Conservation (phyloP, 2,797 vertebrate species). For the Chelmon rostratus region DNA sequence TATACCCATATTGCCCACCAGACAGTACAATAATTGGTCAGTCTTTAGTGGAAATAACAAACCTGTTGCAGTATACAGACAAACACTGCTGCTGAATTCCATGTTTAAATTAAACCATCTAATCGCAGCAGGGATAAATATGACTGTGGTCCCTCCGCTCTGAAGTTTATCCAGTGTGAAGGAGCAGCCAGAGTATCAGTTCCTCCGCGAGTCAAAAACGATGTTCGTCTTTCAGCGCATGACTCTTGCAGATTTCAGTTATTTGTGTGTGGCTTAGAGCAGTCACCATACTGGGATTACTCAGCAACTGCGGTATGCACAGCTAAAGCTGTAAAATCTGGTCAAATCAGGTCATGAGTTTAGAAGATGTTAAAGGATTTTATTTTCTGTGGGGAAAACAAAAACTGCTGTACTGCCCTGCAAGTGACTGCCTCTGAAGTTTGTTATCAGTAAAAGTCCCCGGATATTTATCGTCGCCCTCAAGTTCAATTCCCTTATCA, state of each 20-base stretch:
- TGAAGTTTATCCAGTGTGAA: slow-evolving; percentile 38
- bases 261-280: slow-evolving; percentile 41
- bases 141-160: slow-evolving; percentile 18
- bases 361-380: slow-evolving; percentile 32
- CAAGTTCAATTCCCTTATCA: slow-evolving; percentile 57
- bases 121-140: slow-evolving; percentile 43
- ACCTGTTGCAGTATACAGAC: slow-evolving; percentile 23
- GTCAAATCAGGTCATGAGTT: slow-evolving; percentile 42
- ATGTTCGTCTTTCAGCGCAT: slow-evolving; percentile 27
- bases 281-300: slow-evolving; percentile 4
- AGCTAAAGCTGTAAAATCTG: slow-evolving; percentile 22
- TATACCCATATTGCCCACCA: slow-evolving; percentile 26
- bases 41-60: slow-evolving; percentile 30
- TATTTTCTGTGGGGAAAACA: slow-evolving; percentile 47
- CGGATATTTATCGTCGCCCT: slow-evolving; percentile 59
- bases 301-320: not conserved
- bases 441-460: slow-evolving; percentile 41
- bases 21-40: slow-evolving; percentile 51
- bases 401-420: not conserved
- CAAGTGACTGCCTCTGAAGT: slow-evolving; percentile 48
- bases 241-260: slow-evolving; percentile 32
- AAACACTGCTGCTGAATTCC: slow-evolving; percentile 39
- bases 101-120: slow-evolving; percentile 56
- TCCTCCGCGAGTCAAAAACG: slow-evolving; percentile 44
- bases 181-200: slow-evolving; percentile 38